Evolutionary conservation across 2,797 vertebrate species (phyloP).

Genomic region (Aselliscus stoliczkanus): DNA sequence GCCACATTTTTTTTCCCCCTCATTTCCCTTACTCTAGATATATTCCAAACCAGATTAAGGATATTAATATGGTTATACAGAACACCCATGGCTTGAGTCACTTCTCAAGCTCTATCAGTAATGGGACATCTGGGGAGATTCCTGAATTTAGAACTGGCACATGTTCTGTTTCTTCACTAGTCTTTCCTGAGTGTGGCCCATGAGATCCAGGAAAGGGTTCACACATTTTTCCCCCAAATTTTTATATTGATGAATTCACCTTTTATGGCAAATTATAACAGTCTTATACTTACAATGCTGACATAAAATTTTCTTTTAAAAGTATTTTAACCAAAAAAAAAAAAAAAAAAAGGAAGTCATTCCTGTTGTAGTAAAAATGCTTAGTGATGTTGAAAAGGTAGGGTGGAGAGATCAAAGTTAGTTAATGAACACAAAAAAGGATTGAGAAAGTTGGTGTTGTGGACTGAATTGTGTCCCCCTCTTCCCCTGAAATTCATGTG

Average conservation of each 20-base stretch:
- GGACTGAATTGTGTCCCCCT: neutral
- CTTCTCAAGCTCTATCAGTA: neutral
- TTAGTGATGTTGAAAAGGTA: neutral
- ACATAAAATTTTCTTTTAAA: neutral
- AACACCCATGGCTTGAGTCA: neutral
- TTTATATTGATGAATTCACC: neutral
- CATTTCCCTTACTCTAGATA: conserved; percentile 5
- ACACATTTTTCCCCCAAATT: fast-evolving
- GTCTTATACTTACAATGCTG: neutral
- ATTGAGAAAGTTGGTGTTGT: neutral
- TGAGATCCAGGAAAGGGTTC: neutral
- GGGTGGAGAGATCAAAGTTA: neutral
- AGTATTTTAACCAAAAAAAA: neutral
- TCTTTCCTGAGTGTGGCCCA: neutral
- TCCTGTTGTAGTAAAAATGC: neutral
- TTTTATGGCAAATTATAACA: neutral
- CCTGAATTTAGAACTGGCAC: neutral
- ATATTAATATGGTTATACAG: neutral
- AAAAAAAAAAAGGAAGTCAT: neutral
- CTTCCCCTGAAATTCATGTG: neutral
- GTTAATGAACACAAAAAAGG: neutral
- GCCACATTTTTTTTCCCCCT: neutral
- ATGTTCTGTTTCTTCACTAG: neutral
- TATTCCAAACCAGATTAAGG: conserved; percentile 1
- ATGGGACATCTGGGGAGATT: neutral